These are phyloP conservation scores for Sebastes miniatus DNA, from an alignment of 2,797 vertebrate species.

Conservation along the genomic window DNA sequence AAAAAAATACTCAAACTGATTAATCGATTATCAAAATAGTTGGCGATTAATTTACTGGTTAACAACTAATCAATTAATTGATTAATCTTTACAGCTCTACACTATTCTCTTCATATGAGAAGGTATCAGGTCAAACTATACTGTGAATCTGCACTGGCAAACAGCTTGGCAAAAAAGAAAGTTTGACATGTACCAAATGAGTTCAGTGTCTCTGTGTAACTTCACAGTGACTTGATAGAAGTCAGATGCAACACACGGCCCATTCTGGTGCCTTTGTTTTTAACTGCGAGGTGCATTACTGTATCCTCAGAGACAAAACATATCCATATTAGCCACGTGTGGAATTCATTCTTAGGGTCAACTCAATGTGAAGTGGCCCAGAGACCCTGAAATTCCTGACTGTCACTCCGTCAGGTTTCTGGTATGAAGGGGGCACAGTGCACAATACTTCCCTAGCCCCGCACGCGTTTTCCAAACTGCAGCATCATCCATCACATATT, in stretches of 20 bases:
- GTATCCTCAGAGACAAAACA: slow-evolving; percentile 1
- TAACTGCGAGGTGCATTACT: neutral
- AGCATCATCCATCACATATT: neutral
- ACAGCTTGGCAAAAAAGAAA: neutral
- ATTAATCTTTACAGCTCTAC: too few relatives aligned
- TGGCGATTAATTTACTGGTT: too few relatives aligned
- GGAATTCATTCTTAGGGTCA: slow-evolving; percentile 10
- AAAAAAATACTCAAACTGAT: too few relatives aligned
- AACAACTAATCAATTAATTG: too few relatives aligned
- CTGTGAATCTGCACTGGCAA: neutral
- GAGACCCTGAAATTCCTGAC: slow-evolving; percentile 8
- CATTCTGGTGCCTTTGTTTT: neutral
- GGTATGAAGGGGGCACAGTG: slow-evolving; percentile 7
- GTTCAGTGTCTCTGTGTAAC: neutral
- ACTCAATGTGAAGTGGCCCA: slow-evolving; percentile 9
- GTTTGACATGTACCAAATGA: neutral
- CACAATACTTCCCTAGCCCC: neutral
- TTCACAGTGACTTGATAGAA: neutral
- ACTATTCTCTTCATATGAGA: neutral
- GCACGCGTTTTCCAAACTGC: neutral
- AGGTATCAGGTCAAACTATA: neutral
- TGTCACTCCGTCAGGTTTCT: neutral
- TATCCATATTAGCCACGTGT: neutral
- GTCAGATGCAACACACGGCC: neutral
- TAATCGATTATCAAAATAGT: too few relatives aligned